phyloP scores from a whole-genome alignment of 2,113 vertebrate species.

The Lepisosteus osseus region DNA sequence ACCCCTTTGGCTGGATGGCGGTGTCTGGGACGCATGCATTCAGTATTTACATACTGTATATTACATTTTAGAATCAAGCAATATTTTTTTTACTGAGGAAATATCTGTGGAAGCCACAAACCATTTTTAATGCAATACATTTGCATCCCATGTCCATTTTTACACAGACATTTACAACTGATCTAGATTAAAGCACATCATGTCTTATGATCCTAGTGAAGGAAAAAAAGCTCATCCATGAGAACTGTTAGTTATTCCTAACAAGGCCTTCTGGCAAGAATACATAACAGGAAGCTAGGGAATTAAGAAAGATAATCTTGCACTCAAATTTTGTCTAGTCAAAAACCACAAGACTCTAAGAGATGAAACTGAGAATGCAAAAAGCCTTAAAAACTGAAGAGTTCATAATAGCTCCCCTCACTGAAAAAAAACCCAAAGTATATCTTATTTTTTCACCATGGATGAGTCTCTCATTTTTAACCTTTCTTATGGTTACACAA shows the following conservation, averaged over 20 bases:
- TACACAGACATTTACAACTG: not conserved
- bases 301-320: constrained; percentile 17
- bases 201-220: not conserved
- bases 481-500: too few relatives aligned
- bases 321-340: not conserved
- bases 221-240: not conserved
- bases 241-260: not conserved
- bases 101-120: too few relatives aligned
- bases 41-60: too few relatives aligned
- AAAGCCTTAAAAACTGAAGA: constrained; percentile 12
- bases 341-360: constrained; percentile 3
- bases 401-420: constrained; percentile 18
- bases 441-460: not conserved
- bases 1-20: too few relatives aligned
- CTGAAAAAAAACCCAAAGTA: not conserved
- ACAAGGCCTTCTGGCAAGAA: not conserved
- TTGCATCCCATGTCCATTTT: not conserved
- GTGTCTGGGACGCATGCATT: too few relatives aligned
- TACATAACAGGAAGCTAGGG: not conserved
- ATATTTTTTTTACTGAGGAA: too few relatives aligned
- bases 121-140: not conserved
- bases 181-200: not conserved
- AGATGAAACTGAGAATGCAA: constrained; percentile 2
- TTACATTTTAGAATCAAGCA: too few relatives aligned
- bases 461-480: too few relatives aligned